A percentile compares a stretch with the other conserved stretches of the same genome.
Conservation (phyloP, 2,888 invertebrate species). For the Lissonota sp. region DNA sequence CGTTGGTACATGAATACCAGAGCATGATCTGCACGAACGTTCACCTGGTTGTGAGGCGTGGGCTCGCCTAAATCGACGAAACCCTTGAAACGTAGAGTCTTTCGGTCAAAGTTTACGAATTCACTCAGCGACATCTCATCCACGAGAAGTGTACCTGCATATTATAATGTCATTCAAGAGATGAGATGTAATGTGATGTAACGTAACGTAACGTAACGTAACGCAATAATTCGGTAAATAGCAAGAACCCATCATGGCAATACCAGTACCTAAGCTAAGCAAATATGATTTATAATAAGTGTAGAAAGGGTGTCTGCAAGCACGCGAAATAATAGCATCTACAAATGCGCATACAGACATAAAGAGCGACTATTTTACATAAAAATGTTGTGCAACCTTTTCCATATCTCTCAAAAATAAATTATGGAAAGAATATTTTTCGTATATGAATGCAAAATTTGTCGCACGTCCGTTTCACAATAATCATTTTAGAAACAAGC, state of each 20-base stretch:
- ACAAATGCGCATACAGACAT: too few relatives aligned
- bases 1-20: slow-evolving; percentile 72
- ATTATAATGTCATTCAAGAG: neutral
- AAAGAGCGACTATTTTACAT: too few relatives aligned
- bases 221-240: neutral
- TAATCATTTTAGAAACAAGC: too few relatives aligned
- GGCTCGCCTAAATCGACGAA: slow-evolving; percentile 68
- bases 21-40: slow-evolving; percentile 70
- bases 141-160: slow-evolving; percentile 60
- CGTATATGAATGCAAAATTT: too few relatives aligned
- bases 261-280: neutral
- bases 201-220: neutral
- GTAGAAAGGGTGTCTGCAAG: neutral
- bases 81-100: slow-evolving; percentile 61
- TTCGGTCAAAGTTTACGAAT: slow-evolving; percentile 62
- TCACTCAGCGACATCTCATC: slow-evolving; percentile 71
- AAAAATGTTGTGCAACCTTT: too few relatives aligned
- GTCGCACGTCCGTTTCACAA: too few relatives aligned
- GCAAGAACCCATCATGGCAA: neutral
- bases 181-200: too few relatives aligned
- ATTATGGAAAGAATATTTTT: too few relatives aligned
- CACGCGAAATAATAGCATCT: too few relatives aligned
- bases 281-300: neutral
- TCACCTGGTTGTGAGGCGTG: slow-evolving; percentile 63
- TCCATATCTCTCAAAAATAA: too few relatives aligned